phyloP scores from a whole-genome alignment of 2,113 vertebrate species.

The Leiothrix lutea region DNA sequence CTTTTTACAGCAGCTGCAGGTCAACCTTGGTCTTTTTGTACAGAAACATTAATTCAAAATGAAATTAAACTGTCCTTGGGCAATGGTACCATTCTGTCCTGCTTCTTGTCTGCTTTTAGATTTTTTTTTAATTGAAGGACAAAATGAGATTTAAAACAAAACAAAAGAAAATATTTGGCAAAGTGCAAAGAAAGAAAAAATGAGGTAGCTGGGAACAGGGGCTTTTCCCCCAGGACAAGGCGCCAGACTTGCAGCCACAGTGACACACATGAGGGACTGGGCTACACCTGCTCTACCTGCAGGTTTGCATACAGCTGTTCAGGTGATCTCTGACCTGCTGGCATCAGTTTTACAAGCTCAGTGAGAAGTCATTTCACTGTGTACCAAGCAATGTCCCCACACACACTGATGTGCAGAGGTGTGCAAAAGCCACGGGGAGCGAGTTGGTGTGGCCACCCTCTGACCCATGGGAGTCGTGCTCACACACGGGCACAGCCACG shows the following conservation, averaged over 20 bases:
- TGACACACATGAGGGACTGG: neutral
- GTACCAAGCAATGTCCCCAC: neutral
- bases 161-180: neutral
- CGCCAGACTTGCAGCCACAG: neutral
- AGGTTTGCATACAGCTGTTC: neutral
- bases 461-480: neutral
- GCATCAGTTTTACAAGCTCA: neutral
- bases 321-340: neutral
- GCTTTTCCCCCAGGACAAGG: neutral
- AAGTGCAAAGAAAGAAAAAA: conserved; percentile 27
- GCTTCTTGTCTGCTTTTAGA: conserved; percentile 23
- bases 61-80: conserved; percentile 54
- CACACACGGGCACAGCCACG: rapidly evolving
- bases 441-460: neutral
- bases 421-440: neutral
- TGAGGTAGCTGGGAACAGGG: conserved; percentile 60
- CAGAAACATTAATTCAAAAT: conserved; percentile 58
- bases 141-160: conserved; percentile 8
- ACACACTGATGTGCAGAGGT: neutral
- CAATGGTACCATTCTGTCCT: conserved; percentile 37
- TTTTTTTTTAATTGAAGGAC: conserved; percentile 54
- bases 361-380: neutral
- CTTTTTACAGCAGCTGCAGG: conserved; percentile 54
- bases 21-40: conserved; percentile 61
- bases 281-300: neutral